Percentiles rank a stretch among this genome's conserved stretches.
phyloP scores from a whole-genome alignment of 1,140 invertebrate genomes.

The Euura saliciscinereae region DNA sequence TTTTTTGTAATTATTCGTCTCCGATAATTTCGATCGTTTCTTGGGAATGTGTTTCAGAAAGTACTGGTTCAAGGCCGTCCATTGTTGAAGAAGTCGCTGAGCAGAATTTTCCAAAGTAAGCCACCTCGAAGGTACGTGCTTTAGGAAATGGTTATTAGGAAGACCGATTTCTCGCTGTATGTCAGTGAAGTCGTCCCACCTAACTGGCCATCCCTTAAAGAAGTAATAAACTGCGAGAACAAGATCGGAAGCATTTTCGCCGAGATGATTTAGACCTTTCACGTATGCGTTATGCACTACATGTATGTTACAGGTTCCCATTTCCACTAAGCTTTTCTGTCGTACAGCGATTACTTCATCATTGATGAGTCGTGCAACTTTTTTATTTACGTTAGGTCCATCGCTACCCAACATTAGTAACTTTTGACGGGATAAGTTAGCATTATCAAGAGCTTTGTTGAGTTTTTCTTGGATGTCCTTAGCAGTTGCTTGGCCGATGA shows the following conservation, averaged over 20 bases:
- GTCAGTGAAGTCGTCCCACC: constrained; percentile 13
- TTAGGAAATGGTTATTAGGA: background rate
- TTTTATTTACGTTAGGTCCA: constrained; percentile 37
- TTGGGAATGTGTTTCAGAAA: constrained; percentile 12
- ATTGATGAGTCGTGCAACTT: constrained; percentile 22
- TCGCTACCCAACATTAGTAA: constrained; percentile 31
- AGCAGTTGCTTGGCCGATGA: constrained; percentile 27
- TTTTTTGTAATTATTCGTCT: background rate
- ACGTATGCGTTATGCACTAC: constrained; percentile 15
- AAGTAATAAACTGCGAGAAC: constrained; percentile 1
- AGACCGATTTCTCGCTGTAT: constrained; percentile 2
- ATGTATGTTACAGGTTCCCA: constrained; percentile 17
- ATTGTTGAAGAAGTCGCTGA: constrained; percentile 12
- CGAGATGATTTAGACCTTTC: background rate
- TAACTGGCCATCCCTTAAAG: constrained; percentile 14
- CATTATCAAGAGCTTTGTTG: constrained; percentile 21
- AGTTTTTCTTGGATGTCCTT: constrained; percentile 20
- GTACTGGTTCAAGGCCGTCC: constrained; percentile 11
- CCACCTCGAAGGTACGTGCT: constrained; percentile 10
- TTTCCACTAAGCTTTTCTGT: constrained; percentile 12
- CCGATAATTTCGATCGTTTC: background rate
- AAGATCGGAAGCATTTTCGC: constrained; percentile 11
- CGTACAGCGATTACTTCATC: constrained; percentile 3
- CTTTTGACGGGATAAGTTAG: constrained; percentile 13
- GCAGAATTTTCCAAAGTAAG: constrained; percentile 13